Base-by-base conservation (phyloP, 2,113 vertebrate species). In the Seriola aureovittata region DNA sequence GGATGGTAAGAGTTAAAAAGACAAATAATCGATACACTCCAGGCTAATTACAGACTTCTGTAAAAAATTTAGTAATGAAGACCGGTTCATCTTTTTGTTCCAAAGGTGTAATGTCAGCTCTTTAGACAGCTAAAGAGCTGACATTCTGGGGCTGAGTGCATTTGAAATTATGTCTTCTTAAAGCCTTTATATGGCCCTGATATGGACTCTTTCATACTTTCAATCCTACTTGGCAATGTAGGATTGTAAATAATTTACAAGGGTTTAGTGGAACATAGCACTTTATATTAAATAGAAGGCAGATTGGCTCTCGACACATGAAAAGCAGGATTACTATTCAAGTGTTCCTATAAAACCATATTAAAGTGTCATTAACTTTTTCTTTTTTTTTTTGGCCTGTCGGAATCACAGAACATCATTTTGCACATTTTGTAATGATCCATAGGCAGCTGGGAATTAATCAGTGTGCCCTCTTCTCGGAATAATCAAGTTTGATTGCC, bases 241-340 rank as follows among this genome's bases (percentile, higher is more conserved):
- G 25, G 23, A 59, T 19, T 21, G 70, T 91, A 92, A 89, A 89
- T 89, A 21, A 62, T 92, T 92, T 86, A 89, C 79, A 44, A 71
- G 71, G 38, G 6, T 64, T 85, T 58, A 52, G 46, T 69, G 78
- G 67, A 82, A 74, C 17, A 17, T n/a, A 36, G 9, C 44, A 40
- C 29, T 48, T 32, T 62, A 64, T 85, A 73, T 84, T 83, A 74
- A 90, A 86, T 23, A 80, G 62, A 80, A 55, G 23, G 54, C 57
- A 82, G 75, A 81, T 59, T 80, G 75, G 25, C 40, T 57, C 13
- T 50, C 1, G 7, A 83, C 64, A 81, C 67, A 84, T 66, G 54
- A 85, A 90, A 82, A 89, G 59, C 52, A 54, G 46, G 48, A 81
- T 76, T 67, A 75, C 34, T 52, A 34, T 71, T 90, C 7, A 89